Percentiles rank a stretch among this genome's conserved stretches.
phyloP scores from a whole-genome alignment of 2,113 vertebrate genomes.

The Addax nasomaculatus region DNA sequence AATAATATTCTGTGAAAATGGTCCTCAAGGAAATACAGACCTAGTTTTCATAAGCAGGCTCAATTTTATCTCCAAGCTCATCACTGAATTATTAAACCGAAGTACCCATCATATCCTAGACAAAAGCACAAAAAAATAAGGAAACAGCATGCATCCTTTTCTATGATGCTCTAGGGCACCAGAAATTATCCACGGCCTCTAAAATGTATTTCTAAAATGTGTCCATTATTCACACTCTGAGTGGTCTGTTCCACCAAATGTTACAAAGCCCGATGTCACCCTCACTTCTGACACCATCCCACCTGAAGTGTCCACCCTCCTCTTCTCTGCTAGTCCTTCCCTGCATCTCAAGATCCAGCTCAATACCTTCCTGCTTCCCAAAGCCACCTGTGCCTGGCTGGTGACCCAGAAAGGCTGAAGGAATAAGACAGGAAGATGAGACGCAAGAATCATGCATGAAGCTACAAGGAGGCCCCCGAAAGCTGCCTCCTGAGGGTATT shows the following conservation, averaged over 20 bases:
- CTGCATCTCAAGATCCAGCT: neutral
- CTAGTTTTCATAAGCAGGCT: constrained; percentile 46
- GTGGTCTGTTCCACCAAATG: neutral
- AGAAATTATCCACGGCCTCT: neutral
- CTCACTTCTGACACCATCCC: neutral
- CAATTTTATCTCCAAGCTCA: constrained; percentile 56
- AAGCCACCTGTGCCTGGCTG: neutral
- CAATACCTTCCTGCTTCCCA: neutral
- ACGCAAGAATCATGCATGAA: fast-evolving
- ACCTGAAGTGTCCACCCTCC: neutral
- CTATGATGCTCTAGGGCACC: neutral
- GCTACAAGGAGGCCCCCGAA: neutral
- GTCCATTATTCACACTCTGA: constrained; percentile 12
- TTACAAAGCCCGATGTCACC: neutral
- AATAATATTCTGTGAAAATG: constrained; percentile 47
- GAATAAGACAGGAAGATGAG: neutral
- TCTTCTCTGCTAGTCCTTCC: neutral
- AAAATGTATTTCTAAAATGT: neutral
- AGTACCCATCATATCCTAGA: constrained; percentile 11
- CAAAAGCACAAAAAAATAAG: neutral
- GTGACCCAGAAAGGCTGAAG: neutral
- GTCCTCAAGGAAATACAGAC: constrained; percentile 56
- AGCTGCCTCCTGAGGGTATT: neutral
- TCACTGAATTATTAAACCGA: constrained; percentile 54
- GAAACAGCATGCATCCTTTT: neutral